Evolutionary conservation across 2,888 invertebrate genomes (phyloP).

Genomic region (Xestia rhomboidea): DNA sequence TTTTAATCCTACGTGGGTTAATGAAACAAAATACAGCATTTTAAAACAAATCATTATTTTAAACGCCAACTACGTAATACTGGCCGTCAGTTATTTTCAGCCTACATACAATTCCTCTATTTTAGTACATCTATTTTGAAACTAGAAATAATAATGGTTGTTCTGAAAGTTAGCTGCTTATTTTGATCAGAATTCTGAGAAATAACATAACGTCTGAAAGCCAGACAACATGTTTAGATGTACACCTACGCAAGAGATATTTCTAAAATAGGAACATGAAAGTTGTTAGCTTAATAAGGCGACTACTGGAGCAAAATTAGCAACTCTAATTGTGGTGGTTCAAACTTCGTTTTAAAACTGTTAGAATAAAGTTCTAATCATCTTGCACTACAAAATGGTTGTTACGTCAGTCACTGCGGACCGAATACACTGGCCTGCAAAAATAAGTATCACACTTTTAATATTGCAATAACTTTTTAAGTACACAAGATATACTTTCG

Average conservation of each 20-base stretch:
- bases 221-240: background rate
- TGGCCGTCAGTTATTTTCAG: background rate
- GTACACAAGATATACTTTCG: too few species aligned
- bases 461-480: too few species aligned
- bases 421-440: too few species aligned
- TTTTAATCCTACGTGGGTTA: background rate
- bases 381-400: too few species aligned
- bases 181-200: background rate
- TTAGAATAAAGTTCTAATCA: too few species aligned
- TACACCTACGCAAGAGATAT: background rate
- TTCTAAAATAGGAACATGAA: background rate
- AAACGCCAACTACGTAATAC: background rate
- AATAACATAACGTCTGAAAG: background rate
- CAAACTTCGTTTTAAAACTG: too few species aligned
- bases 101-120: background rate
- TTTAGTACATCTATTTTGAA: conserved; percentile 6
- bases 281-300: background rate
- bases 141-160: background rate
- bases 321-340: too few species aligned
- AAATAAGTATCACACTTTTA: too few species aligned
- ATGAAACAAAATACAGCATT: background rate
- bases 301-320: too few species aligned
- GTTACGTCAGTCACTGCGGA: too few species aligned
- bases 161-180: background rate
- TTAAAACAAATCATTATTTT: background rate